These are phyloP conservation scores for Netelia virgata DNA, from an alignment of 2,888 invertebrate genomes.

Conservation along the genomic window DNA sequence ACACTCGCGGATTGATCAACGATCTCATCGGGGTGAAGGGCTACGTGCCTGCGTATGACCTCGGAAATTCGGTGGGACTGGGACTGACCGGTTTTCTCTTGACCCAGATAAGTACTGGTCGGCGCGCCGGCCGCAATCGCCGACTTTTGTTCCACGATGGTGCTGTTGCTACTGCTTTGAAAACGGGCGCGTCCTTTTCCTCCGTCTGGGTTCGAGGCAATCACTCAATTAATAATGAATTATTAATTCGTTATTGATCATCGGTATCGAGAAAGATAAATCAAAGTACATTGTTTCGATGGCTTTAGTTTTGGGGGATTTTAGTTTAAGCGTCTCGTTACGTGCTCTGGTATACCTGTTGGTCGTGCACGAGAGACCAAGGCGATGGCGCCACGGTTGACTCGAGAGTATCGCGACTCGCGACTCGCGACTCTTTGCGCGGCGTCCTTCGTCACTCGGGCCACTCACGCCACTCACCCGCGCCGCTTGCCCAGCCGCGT, in stretches of 20 bases:
- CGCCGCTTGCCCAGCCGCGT: constrained; percentile 60
- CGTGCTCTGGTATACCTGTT: too few species aligned
- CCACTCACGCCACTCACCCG: constrained; percentile 72
- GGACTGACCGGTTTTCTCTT: constrained; percentile 77
- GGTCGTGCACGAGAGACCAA: too few species aligned
- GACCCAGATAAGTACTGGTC: constrained; percentile 75
- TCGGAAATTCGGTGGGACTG: constrained; percentile 62
- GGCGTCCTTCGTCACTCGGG: constrained; percentile 67
- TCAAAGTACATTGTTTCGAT: too few species aligned
- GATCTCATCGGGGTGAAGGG: constrained; percentile 7
- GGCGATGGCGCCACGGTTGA: too few species aligned
- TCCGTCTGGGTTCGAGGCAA: too few species aligned
- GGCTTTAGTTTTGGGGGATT: too few species aligned
- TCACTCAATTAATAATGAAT: too few species aligned
- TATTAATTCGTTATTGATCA: too few species aligned
- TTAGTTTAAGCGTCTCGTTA: too few species aligned
- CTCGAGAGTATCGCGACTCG: constrained; percentile 6
- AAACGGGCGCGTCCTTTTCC: too few species aligned
- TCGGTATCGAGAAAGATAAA: too few species aligned
- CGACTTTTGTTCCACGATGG: constrained; percentile 43
- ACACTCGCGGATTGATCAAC: neutral
- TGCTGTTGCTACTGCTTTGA: too few species aligned
- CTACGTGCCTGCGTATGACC: constrained; percentile 69
- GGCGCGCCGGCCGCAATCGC: constrained; percentile 7
- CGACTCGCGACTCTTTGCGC: constrained; percentile 13